Percentiles rank a stretch among this genome's conserved stretches.
Conservation (phyloP, 2,113 vertebrate species). For the Galeopterus variegatus region DNA sequence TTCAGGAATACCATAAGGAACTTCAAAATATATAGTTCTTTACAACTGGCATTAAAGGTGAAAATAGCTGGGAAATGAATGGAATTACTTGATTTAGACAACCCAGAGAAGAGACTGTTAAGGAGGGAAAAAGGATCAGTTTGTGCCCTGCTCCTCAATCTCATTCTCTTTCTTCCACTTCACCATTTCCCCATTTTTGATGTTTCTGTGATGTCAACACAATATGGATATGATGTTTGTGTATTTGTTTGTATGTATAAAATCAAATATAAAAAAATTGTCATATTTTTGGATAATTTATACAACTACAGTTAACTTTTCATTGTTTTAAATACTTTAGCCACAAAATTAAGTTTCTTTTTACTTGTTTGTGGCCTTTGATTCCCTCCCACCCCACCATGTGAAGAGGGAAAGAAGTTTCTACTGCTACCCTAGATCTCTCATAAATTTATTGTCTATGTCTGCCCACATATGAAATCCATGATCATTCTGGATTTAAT, state of each 20-base stretch:
- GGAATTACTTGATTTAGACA: neutral
- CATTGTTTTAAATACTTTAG: slow-evolving; percentile 56
- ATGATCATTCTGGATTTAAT: neutral
- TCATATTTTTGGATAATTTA: slow-evolving; percentile 7
- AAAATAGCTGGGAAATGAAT: neutral
- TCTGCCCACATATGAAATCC: slow-evolving; percentile 31
- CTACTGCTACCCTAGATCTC: neutral
- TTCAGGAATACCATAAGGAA: neutral
- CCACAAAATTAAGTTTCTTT: slow-evolving; percentile 30
- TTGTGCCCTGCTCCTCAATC: neutral
- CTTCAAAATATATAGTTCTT: slow-evolving; percentile 31
- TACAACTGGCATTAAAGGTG: neutral
- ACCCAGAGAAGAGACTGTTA: neutral
- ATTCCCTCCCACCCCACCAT: neutral
- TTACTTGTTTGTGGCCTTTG: slow-evolving; percentile 13
- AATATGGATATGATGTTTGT: neutral
- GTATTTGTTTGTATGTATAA: neutral
- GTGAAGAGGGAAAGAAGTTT: neutral
- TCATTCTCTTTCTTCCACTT: neutral
- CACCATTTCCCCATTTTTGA: neutral
- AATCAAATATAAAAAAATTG: neutral
- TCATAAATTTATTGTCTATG: neutral
- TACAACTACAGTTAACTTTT: slow-evolving; percentile 7
- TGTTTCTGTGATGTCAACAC: neutral
- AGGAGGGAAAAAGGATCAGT: neutral